Conservation (phyloP, 2,888 invertebrate genomes). For the Anorthoa munda region DNA sequence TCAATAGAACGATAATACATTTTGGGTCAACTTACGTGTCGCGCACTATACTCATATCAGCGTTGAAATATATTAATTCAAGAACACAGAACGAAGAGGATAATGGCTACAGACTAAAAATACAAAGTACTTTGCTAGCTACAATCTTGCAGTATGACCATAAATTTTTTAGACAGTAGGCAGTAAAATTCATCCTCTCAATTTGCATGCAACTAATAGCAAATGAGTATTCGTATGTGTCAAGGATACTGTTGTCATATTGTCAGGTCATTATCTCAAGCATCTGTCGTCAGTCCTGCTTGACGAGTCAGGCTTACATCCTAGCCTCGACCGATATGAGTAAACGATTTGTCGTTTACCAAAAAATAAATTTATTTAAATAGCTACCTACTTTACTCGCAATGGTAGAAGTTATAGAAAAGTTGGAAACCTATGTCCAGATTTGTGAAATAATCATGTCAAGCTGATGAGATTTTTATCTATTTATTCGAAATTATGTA, state of each 20-base stretch:
- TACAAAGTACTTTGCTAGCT: neutral
- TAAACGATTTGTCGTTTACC: constrained; percentile 8
- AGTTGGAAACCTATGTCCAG: too few relatives aligned
- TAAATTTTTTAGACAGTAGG: neutral
- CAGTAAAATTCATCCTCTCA: constrained; percentile 8
- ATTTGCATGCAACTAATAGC: constrained; percentile 21
- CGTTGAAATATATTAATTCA: too few relatives aligned
- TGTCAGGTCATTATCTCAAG: constrained; percentile 30
- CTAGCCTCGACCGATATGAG: constrained; percentile 44
- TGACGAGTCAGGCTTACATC: constrained; percentile 39
- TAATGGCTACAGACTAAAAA: neutral
- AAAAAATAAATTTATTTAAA: neutral
- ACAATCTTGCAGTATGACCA: neutral
- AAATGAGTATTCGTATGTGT: constrained; percentile 23
- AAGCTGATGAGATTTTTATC: too few relatives aligned
- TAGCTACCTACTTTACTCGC: neutral
- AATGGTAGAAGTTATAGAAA: too few relatives aligned
- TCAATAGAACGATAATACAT: too few relatives aligned
- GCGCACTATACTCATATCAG: too few relatives aligned
- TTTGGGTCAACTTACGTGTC: too few relatives aligned
- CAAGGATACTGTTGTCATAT: constrained; percentile 40
- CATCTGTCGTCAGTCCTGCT: constrained; percentile 25
- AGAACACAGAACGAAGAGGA: too few relatives aligned
- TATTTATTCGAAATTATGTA: too few relatives aligned
- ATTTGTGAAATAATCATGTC: too few relatives aligned